phyloP scores from a whole-genome alignment of 2,797 vertebrate genomes.

The Microtus californicus region DNA sequence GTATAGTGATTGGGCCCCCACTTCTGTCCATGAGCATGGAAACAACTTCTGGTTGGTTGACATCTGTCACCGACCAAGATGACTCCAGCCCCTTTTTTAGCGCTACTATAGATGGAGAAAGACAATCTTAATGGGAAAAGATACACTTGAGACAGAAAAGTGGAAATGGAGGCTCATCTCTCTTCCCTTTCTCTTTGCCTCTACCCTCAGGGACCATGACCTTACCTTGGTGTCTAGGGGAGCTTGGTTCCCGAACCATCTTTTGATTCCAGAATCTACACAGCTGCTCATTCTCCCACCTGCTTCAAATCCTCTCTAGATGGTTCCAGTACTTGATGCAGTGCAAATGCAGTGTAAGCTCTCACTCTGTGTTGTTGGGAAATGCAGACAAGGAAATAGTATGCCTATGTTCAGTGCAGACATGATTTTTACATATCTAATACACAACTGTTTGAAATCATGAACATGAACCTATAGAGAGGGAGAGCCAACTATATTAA shows the following conservation, averaged over 20 bases:
- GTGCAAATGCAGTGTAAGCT: neutral
- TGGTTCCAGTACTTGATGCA: neutral
- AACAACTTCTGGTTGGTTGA: neutral
- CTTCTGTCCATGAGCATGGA: neutral
- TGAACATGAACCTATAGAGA: neutral
- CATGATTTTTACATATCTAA: neutral
- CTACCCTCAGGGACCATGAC: neutral
- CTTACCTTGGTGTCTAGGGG: neutral
- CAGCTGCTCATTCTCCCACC: neutral
- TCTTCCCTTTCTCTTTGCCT: neutral
- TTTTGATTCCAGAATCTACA: neutral
- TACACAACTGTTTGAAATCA: neutral
- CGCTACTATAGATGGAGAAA: neutral
- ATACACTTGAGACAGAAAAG: neutral
- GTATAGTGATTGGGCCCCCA: neutral
- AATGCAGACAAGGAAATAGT: neutral
- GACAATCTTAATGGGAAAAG: neutral
- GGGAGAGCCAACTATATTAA: neutral
- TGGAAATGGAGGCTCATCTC: neutral
- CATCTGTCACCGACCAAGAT: neutral
- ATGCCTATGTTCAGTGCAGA: neutral
- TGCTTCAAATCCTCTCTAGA: neutral
- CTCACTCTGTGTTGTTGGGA: neutral
- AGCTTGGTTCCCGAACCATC: neutral
- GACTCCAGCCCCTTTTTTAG: neutral